Evolutionary conservation across 2,797 vertebrate species (phyloP), one percentile per base, ranked within the genome.

Genomic region (Chromis chromis): DNA sequence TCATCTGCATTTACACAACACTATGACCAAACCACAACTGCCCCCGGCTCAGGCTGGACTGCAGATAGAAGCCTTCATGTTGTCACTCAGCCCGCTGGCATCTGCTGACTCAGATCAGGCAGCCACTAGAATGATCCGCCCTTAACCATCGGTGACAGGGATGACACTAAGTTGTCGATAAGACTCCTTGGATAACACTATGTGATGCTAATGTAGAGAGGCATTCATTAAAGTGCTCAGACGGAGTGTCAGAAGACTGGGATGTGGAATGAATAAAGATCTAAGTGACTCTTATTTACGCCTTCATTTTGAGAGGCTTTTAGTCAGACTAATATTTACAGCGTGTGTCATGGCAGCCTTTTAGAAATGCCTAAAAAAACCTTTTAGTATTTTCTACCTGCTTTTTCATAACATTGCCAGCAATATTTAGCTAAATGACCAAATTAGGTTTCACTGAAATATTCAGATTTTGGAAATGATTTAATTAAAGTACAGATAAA

Each of bases 161-260:
- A 16, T 69, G 76, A 83, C 76, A 50, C 71, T 83, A 83, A 82
- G 85, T 74, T 84, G 82, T 63, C 25, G 53, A 84, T 85, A 80
- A 82, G 79, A 73, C 66, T 72, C 55, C 65, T 69, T 50, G 62
- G 76, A 85, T 74, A 83, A 83, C 76, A 36, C 71, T 25, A 31
- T 48, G 62, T 86, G 84, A 92, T 69, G 68, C 61, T 88, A 83
- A 91, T 81, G 70, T 60, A 24, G 52, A 85, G 62, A 74, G 81
- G 60, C 89, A 57, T 80, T 76, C 66, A 70, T 85, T 79, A 66
- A 68, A 76, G 63, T 60, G 52, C 54, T 74, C 56, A 73, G 48
- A 60, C 67, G 39, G 65, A 52, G 64, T 70, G 36, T 75, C 46
- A 61, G 28, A 65, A 52, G 62, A 49, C 53, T 19, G 25, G 3